Evolutionary conservation across 2,888 invertebrate genomes (phyloP), one percentile per base, ranked within the genome.

Genomic region (Pemphredon lugubris): DNA sequence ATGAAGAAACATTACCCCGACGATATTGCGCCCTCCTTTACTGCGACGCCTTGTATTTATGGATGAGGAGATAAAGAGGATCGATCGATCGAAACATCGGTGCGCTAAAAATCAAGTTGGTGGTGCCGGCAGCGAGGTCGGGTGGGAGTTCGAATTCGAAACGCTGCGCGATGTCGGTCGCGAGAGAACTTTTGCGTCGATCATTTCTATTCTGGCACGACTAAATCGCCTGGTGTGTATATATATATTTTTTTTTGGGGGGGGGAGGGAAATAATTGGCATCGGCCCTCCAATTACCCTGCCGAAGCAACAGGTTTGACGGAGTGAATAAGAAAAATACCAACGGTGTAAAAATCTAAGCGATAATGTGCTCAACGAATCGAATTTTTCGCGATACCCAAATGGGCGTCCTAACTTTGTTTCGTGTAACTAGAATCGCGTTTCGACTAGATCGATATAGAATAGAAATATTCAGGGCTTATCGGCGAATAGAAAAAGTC

Each of bases 1-100:
- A 87, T 87, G 86, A 87, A 87, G 86, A 87, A 87, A 87, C 87
- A 86, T 87, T 85, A 86, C 84, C 77, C 77, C 72, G 82, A 67
- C 87, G 80, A 87, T 87, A 87, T 85, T 85, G 85, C 85, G 78
- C 80, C 79, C 78, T 77, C 76, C 75, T 82, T 75, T 77, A 66
- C 81, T 78, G 71, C 75, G 68, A 72, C 64, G 74, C 64, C 73
- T 68, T 73, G 78, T 83, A 82, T 80, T 79, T 80, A 83, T 84
- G 83, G 84, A 83, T 83, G 80, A 72, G 75, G 51, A 74, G 70
- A 75, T 83, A 77, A 75, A 75, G 64, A 50, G 64, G 60, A 75
- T 76, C 76, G 74, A 72, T 77, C 75, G 69, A 65, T 53, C 40
- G 23, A 18, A 60, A 57, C 59, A 47, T 44, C 20, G 39, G 13